Evolutionary conservation across 2,113 vertebrate genomes (phyloP).

Genomic region (Nannospalax galili): DNA sequence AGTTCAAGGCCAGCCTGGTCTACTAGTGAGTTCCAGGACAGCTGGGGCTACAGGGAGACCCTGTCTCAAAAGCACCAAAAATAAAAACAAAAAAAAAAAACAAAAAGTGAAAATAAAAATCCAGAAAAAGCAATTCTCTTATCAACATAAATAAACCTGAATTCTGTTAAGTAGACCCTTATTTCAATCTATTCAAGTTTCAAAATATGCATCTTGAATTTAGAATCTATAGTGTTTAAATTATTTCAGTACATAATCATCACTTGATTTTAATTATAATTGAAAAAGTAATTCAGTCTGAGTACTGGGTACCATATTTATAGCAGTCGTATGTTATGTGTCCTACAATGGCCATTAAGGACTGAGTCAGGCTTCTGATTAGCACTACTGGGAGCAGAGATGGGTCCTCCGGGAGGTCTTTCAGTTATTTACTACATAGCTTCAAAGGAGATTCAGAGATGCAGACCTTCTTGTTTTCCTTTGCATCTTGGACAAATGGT

Average conservation of each 20-base stretch:
- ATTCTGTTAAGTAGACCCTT: neutral
- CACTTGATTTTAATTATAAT: neutral
- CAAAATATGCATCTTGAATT: neutral
- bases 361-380: too few relatives aligned
- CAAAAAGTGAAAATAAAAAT: neutral
- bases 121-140: neutral
- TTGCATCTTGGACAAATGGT: neutral
- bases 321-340: too few relatives aligned
- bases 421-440: neutral
- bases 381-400: neutral
- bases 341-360: neutral
- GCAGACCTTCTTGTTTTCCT: too few relatives aligned
- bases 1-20: too few relatives aligned
- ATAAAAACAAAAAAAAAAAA: too few relatives aligned
- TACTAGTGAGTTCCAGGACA: too few relatives aligned
- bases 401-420: accelerated
- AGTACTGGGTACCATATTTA: neutral
- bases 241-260: neutral
- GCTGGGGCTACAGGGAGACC: too few relatives aligned
- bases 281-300: neutral
- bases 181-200: neutral
- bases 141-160: neutral
- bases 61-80: too few relatives aligned
- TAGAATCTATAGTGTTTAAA: neutral
- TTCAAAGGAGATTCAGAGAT: neutral